Evolutionary conservation across 2,797 vertebrate species (phyloP).

Genomic region (Rhinogobio ventralis): DNA sequence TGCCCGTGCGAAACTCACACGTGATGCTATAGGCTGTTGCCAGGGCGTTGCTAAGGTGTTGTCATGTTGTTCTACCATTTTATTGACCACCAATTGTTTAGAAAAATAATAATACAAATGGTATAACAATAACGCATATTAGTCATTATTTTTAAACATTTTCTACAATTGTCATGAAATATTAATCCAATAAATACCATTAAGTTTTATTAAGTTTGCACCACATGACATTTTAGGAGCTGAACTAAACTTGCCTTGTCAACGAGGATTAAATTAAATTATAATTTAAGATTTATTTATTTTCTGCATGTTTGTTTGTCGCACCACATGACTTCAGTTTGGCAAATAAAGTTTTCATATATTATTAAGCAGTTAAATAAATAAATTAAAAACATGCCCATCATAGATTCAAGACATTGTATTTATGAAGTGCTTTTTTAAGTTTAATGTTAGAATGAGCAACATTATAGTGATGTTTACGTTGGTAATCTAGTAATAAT

Average conservation of each 20-base stretch:
- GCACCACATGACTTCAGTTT: not conserved
- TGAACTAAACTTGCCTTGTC: not conserved
- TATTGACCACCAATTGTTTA: not conserved
- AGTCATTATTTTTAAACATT: not conserved
- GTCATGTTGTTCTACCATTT: too few relatives aligned
- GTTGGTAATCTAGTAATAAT: constrained; percentile 17
- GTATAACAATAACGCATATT: not conserved
- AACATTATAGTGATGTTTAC: not conserved
- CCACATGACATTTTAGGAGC: not conserved
- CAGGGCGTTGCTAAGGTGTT: not conserved
- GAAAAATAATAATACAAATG: not conserved
- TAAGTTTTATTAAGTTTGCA: not conserved
- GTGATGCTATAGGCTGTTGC: not conserved
- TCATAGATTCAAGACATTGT: too few relatives aligned
- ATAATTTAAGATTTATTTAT: too few relatives aligned
- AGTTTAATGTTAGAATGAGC: not conserved
- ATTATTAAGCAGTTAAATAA: not conserved
- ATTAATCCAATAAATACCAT: not conserved
- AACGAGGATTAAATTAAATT: too few relatives aligned
- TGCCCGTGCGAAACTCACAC: not conserved
- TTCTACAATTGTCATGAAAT: not conserved
- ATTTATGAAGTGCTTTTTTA: not conserved
- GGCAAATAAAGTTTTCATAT: not conserved
- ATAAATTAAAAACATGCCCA: not conserved
- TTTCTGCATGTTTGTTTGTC: not conserved